Evolutionary conservation across 2,113 vertebrate species (phyloP), one percentile per base, ranked within the genome.

Genomic region (Pseudopipra pipra): DNA sequence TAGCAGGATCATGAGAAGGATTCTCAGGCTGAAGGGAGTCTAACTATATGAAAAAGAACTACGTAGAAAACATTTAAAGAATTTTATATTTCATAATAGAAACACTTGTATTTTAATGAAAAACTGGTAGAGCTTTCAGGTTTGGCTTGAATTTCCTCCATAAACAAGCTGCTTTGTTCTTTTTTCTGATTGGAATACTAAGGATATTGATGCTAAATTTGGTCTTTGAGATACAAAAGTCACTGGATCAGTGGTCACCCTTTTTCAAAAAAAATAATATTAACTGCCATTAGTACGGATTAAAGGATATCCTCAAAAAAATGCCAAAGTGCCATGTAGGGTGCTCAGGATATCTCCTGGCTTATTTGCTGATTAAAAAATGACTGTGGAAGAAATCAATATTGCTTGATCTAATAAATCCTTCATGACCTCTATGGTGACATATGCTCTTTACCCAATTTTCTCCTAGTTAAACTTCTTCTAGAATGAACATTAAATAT

Each of bases 211-310:
- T 73, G 33, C 5, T 70, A 47, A 72, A 43, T 56, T 58, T 80
- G 21, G 1, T 39, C 25, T 61, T 80, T 41, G 54, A 70, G 79
- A 70, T 41, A 25, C 11, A 15, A 27, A 11, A 62, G 23, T 63
- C 8, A 31, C 3, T 59, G 47, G 21, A 33, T 75, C 0, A 6
- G 13, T 49, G 6, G 4, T 59, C 31, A 33, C 3, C 2, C 2
- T 55, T 65, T 85, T 52, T 11, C 3, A 51, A 31, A 58, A n/a
- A 41, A 49, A 52, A 3, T 8, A 11, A 27, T 58, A 67, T 35
- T 31, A 85, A 9, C 11, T 73, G 6, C 5, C 4, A 2, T 55
- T 67, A 8, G 4, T 63, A 6, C 12, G 56, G 41, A 2, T n/a
- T 51, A 43, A 63, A 58, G 18, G 67, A 37, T 78, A 56, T 22